phyloP scores from a whole-genome alignment of 2,888 invertebrate genomes.

The Brachyopa scutellaris region DNA sequence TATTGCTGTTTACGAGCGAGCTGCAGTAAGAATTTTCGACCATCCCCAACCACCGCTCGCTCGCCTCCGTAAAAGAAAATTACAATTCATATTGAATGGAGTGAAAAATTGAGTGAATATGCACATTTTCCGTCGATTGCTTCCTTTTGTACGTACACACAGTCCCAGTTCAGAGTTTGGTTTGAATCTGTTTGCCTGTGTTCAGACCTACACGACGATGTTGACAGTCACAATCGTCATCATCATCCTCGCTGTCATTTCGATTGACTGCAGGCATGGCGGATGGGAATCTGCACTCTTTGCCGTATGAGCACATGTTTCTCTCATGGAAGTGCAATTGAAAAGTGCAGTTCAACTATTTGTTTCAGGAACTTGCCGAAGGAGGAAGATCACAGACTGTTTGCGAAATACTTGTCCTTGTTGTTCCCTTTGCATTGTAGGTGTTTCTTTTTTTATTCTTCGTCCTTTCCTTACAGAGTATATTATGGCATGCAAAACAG shows the following conservation, averaged over 20 bases:
- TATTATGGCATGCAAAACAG: neutral
- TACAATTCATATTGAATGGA: slow-evolving; percentile 72
- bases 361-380: slow-evolving; percentile 53
- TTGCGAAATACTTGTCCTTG: slow-evolving; percentile 43
- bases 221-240: slow-evolving; percentile 7
- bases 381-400: slow-evolving; percentile 52
- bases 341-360: slow-evolving; percentile 38
- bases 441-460: neutral
- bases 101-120: slow-evolving; percentile 73
- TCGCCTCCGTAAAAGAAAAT: slow-evolving; percentile 45
- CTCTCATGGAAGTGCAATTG: slow-evolving; percentile 32
- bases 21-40: neutral
- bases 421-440: too few species aligned
- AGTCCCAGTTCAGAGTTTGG: neutral
- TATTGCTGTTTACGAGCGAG: slow-evolving; percentile 48
- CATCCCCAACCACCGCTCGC: neutral
- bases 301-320: slow-evolving; percentile 35
- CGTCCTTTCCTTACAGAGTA: neutral
- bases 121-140: slow-evolving; percentile 69
- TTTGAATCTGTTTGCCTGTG: neutral
- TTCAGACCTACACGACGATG: too few species aligned
- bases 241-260: neutral
- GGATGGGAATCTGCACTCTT: slow-evolving; percentile 28
- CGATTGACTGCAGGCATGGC: slow-evolving; percentile 32
- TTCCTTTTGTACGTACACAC: slow-evolving; percentile 48